A percentile compares a stretch with the other conserved stretches of the same genome.
These are phyloP conservation scores for Lepidurus arcticus DNA, from an alignment of 1,140 invertebrate genomes.

Conservation along the genomic window DNA sequence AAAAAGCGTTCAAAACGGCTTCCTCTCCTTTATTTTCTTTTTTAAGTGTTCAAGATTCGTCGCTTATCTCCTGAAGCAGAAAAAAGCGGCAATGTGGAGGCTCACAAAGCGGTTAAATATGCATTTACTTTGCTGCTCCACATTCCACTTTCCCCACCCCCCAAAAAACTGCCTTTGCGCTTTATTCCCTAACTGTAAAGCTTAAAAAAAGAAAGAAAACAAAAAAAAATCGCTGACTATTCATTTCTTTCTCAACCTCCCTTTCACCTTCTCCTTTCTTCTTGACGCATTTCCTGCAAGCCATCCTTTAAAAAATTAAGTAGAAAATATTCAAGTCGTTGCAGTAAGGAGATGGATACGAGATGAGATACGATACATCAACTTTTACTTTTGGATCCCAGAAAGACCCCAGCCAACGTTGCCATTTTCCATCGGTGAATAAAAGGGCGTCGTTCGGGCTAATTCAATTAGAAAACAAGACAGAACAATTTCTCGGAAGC, in stretches of 20 bases:
- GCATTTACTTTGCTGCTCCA: conserved; percentile 18
- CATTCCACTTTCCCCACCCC: neutral
- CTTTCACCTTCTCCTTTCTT: conserved; percentile 16
- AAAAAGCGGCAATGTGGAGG: conserved; percentile 8
- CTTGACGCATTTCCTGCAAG: conserved; percentile 15
- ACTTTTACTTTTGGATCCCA: neutral
- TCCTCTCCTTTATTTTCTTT: neutral
- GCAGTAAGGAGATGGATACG: conserved; percentile 3
- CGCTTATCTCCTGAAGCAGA: neutral
- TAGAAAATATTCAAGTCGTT: neutral
- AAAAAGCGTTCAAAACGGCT: neutral
- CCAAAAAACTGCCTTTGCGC: neutral
- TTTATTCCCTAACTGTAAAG: neutral
- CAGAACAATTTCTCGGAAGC: conserved; percentile 4
- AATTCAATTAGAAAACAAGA: conserved; percentile 22
- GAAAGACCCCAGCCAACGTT: neutral
- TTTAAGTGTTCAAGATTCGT: neutral
- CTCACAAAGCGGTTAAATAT: conserved; percentile 22
- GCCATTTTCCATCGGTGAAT: neutral
- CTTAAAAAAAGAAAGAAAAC: neutral
- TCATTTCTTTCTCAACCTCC: neutral
- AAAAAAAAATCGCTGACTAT: neutral
- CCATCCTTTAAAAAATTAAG: neutral
- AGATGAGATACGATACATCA: conserved; percentile 10
- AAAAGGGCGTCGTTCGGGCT: neutral